These are phyloP conservation scores for Ctenopoma kingsleyae DNA, from an alignment of 2,797 vertebrate species.

Conservation along the genomic window DNA sequence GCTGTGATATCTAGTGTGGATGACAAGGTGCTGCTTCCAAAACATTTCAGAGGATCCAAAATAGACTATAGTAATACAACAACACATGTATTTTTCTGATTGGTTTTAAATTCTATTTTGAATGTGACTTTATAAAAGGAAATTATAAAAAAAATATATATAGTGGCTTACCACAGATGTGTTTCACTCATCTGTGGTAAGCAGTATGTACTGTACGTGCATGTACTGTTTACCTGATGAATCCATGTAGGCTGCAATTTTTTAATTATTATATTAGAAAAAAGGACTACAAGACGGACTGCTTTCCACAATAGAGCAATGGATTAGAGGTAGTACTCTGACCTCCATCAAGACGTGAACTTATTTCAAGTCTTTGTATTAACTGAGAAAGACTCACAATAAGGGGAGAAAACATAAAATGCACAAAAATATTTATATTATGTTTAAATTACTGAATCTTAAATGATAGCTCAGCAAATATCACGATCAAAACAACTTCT, in stretches of 20 bases:
- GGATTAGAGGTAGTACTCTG: background rate
- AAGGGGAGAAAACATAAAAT: background rate
- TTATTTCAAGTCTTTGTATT: background rate
- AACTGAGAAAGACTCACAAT: background rate
- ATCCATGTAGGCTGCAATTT: too few species aligned
- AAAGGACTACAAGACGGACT: background rate
- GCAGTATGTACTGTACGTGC: background rate
- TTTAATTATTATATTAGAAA: background rate
- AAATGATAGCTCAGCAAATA: background rate
- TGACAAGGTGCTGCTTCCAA: conserved; percentile 13
- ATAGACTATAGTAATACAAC: background rate
- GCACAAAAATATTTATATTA: background rate
- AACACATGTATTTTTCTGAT: background rate
- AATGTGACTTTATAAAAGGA: conserved; percentile 1
- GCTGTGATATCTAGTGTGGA: conserved; percentile 20
- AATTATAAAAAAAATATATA: background rate
- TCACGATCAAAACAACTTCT: too few species aligned
- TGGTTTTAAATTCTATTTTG: background rate
- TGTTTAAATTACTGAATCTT: conserved; percentile 7
- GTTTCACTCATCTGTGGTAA: conserved; percentile 1
- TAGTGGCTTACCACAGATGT: background rate
- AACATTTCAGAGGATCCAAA: background rate
- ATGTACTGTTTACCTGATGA: background rate
- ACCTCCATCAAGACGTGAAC: background rate
- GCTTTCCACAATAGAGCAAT: background rate